Base-by-base conservation (phyloP, 1,140 invertebrate species). In the Papilio dardanus region DNA sequence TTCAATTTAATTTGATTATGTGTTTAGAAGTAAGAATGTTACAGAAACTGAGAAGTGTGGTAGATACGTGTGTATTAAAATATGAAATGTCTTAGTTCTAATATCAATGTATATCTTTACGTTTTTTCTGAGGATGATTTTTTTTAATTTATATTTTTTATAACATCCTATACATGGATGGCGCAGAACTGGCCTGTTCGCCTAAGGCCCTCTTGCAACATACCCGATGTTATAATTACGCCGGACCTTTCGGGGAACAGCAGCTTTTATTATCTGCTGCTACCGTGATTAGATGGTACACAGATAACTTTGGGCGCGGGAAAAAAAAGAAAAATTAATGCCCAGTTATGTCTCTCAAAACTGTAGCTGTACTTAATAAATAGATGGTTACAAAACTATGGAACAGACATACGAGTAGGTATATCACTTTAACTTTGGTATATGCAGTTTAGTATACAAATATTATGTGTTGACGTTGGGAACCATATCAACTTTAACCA, bases 241-340 rank as follows among this genome's bases (percentile, higher is more conserved):
- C 10, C 28, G 66, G 21, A 74, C 71, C 71, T 79, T 81, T 81
- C 80, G 78, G 73, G 67, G 78, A 81, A 81, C 76, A 74, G 68
- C 80, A 68, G 77, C 80, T 71, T 79, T 81, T 80, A 80, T 81
- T 81, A 81, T 79, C 77, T 71, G 50, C 62, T 74, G 80, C 80
- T 81, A 81, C 80, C 67, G 80, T 81, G 80, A 81, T 81, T 81
- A 81, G 80, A 81, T 81, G 78, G 74, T 81, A 75, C 80, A 77
- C 80, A 73, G 80, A 81, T 81, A 81, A 74, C 74, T 78, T 77
- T 77, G 78, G 74, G 75, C 74, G 76, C 62, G 68, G 74, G 58
- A 62, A 79, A 71, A 69, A 76, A 76, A 74, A 33, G 35, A 67
- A 40, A 40, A n/a, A n/a, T 21, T 69, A 37, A 69, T 69, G 21